Evolutionary conservation across 2,797 vertebrate species (phyloP).

Genomic region (Lutjanus campechanus): DNA sequence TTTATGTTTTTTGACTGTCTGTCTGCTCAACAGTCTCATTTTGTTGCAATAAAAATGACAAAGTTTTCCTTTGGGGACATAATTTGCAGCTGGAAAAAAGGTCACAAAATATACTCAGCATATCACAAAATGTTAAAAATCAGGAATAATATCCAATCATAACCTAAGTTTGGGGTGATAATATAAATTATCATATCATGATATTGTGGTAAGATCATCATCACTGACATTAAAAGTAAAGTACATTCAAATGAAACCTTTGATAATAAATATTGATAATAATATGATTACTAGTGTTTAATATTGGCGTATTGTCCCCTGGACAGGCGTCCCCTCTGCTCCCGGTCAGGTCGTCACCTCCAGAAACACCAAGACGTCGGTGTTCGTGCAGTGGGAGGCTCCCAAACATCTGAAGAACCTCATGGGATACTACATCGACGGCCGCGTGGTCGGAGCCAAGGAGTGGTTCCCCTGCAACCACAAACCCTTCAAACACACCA

Average conservation of each 20-base stretch:
- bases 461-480: constrained; percentile 94
- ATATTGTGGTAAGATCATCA: no score
- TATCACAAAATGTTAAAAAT: no score
- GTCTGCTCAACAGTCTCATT: no score
- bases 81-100: no score
- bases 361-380: constrained; percentile 94
- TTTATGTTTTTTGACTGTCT: no score
- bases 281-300: neutral
- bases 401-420: constrained; percentile 89
- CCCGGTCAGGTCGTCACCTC: constrained; percentile 90
- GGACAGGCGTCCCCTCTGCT: constrained; percentile 89
- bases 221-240: neutral
- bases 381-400: constrained; percentile 94
- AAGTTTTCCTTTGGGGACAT: no score
- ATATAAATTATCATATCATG: no score
- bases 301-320: accelerated
- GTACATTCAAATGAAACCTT: neutral
- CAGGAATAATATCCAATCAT: no score
- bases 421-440: constrained; percentile 96
- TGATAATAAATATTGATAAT: neutral
- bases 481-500: constrained; percentile 93
- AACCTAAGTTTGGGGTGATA: no score
- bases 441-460: constrained; percentile 88
- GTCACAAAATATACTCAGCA: no score
- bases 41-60: no score